Base-by-base conservation (phyloP, 2,797 vertebrate genomes). In the Ambastaia sidthimunki region DNA sequence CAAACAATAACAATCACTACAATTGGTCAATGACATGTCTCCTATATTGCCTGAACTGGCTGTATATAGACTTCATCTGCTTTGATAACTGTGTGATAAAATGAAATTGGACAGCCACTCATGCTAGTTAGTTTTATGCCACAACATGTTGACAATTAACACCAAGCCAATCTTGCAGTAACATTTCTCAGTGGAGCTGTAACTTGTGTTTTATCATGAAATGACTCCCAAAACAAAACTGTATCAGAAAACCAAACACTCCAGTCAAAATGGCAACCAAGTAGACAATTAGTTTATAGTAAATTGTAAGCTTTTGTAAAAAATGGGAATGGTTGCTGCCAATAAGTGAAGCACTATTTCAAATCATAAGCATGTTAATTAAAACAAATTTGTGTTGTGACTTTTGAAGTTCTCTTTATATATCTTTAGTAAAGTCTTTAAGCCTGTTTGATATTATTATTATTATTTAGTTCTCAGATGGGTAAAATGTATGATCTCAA, bases 121-220 rank as follows among this genome's bases (percentile, higher is more conserved):
- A 18, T 23, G 68, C 21, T 11, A 19, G 21, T 25, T 18, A 31
- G 21, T 18, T 52, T 71, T 23, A 52, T 48, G 41, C 44, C 23
- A 34, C 69, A 54, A 50, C 68, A 50, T 71, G 60, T 63, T 63
- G 16, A 31, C 31, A 65, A 37, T 65, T 37, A 65, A 37, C 15
- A 34, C 31, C 11, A 37, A 65, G 18, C 18, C 9, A 65, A 65
- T 31, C 25, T 34, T 63, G 5, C 25, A 34, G 1, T 18, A 65
- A 7, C 31, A 65, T 65, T 65, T 65, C 62, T 31, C 7, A 11
- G 31, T 37, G 62, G 16, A 37, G 31, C 25, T 63, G 7, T n/a
- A 63, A 13, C 28, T 62, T 34, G 12, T 15, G 55, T 25, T 21
- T 59, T 59, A 23, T 59, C 10, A 52, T 6, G 5, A 52, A 10